phyloP scores from a whole-genome alignment of 2,797 vertebrate genomes.

The Lithobates sylvaticus region DNA sequence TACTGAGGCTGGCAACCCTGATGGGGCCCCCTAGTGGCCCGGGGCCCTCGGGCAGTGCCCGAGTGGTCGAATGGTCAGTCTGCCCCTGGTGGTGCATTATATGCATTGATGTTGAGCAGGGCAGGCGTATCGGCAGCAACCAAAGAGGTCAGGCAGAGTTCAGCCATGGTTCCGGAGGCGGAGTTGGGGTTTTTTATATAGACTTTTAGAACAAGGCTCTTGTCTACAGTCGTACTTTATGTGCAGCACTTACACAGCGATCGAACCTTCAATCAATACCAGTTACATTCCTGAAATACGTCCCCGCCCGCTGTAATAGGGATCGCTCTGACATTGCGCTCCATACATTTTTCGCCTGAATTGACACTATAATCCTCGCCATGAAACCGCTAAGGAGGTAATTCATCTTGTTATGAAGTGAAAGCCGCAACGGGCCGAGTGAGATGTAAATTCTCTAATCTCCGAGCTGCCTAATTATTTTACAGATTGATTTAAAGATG shows the following conservation, averaged over 20 bases:
- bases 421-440: background rate
- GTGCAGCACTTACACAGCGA: background rate
- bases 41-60: too few relatives aligned
- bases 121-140: too few relatives aligned
- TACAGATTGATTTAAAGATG: constrained; percentile 4
- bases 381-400: background rate
- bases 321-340: background rate
- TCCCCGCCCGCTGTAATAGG: background rate
- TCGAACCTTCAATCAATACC: background rate
- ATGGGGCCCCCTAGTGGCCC: too few relatives aligned
- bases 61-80: too few relatives aligned
- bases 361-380: background rate
- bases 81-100: too few relatives aligned
- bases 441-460: constrained; percentile 19
- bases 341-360: background rate
- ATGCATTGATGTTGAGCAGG: too few relatives aligned
- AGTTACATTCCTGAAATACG: background rate
- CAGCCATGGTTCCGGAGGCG: background rate
- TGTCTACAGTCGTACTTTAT: background rate
- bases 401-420: background rate
- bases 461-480: background rate
- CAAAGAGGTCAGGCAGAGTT: background rate
- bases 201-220: too few relatives aligned
- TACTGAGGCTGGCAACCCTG: too few relatives aligned
- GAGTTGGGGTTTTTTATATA: background rate